Percentiles rank a stretch among this genome's conserved stretches.
Conservation (phyloP, 2,888 invertebrate genomes). For the Pseudococcus viburni region DNA sequence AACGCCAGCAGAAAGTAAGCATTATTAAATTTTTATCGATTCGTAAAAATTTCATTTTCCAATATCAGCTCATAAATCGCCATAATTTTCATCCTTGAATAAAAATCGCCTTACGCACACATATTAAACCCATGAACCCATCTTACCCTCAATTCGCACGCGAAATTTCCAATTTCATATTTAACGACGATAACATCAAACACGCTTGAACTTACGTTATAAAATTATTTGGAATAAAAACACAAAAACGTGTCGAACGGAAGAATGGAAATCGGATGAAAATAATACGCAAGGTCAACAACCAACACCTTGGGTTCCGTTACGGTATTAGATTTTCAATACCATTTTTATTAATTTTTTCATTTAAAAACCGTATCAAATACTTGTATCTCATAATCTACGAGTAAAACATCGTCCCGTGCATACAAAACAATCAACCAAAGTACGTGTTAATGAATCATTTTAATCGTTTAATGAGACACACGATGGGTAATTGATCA, state of each 20-base stretch:
- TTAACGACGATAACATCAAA: neutral
- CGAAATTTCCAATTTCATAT: neutral
- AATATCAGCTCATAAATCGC: neutral
- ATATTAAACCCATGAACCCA: neutral
- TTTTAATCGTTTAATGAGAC: slow-evolving; percentile 25
- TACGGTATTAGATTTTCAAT: slow-evolving; percentile 12
- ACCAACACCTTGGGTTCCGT: slow-evolving; percentile 47
- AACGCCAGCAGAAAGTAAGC: neutral
- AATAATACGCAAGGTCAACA: slow-evolving; percentile 43
- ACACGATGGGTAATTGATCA: neutral
- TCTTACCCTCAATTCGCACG: neutral
- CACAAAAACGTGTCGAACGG: neutral
- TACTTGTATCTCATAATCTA: neutral
- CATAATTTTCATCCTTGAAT: neutral
- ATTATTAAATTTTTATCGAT: neutral
- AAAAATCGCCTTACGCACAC: neutral
- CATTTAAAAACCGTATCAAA: slow-evolving; percentile 17
- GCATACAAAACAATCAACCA: neutral
- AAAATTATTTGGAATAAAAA: neutral
- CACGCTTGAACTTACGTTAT: neutral
- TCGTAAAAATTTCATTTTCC: no score
- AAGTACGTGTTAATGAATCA: neutral
- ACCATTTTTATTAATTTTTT: neutral
- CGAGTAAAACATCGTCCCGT: neutral
- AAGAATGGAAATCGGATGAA: neutral